Base-by-base conservation (phyloP, 2,888 invertebrate genomes). In the Chloroclysta siterata region DNA sequence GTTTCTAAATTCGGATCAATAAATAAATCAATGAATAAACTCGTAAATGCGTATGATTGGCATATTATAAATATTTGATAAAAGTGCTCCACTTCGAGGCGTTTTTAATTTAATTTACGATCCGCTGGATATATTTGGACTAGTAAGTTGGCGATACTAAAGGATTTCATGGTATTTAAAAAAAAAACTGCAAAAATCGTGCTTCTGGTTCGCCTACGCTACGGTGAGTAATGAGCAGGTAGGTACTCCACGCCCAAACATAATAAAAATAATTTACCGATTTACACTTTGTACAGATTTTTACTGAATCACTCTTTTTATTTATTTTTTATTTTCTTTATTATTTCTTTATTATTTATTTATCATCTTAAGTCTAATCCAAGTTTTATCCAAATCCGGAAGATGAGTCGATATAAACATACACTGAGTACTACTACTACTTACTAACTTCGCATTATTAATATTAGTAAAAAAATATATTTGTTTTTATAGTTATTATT, bases 11-110 rank as follows among this genome's bases (percentile, higher is more conserved):
- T 61, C 61, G 57, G 72, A 62, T 65, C 63, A 72, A 74, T 77
- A 75, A 77, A 78, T 79, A 81, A 82, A 82, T 83, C 79, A 80
- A 76, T 76, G 73, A 76, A 78, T 77, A 74, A 78, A 77, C 60
- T 79, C 78, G 77, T 83, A 81, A 81, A 79, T 63, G 72, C 74
- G 72, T 76, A 79, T 80, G 78, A 81, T 80, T 79, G 77, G 74
- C 78, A 73, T 78, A 77, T 74, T 78, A 80, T 79, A 78, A 81
- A 80, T 78, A 79, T 79, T 79, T 78, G 79, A 81, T 75, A 82
- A 81, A 81, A 80, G 63, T 76, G 77, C 75, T 80, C 77, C 60
- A 79, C 65, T 78, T 79, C 65, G 29, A 39, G 39, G 36, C 42
- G 58, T 71, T 76, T 75, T 76, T 77, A 47, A 55, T 55, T 60